These are phyloP conservation scores for Lacanobia oleracea DNA, from an alignment of 2,888 invertebrate species.

Conservation along the genomic window DNA sequence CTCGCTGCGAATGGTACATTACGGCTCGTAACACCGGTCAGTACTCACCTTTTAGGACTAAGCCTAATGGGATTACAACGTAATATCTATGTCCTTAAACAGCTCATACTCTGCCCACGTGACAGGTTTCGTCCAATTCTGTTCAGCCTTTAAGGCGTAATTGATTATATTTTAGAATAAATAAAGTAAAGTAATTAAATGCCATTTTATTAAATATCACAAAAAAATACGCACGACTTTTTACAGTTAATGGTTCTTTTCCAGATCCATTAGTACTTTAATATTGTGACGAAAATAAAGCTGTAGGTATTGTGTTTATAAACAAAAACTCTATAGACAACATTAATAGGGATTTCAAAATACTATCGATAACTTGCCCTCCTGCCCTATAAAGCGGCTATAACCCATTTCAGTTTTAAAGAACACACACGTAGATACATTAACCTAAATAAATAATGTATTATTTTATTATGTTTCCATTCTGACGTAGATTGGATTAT, in stretches of 20 bases:
- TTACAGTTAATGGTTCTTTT: neutral
- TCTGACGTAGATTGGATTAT: slow-evolving; percentile 19
- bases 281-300: neutral
- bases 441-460: slow-evolving; percentile 75
- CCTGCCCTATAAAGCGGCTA: slow-evolving; percentile 34
- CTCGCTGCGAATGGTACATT: too few relatives aligned
- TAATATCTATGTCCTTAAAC: neutral
- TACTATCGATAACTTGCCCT: slow-evolving; percentile 20
- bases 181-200: neutral
- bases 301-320: neutral
- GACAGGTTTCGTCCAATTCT: neutral
- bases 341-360: slow-evolving; percentile 21
- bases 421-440: slow-evolving; percentile 70
- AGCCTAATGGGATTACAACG: too few relatives aligned
- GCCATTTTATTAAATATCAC: neutral
- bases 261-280: neutral
- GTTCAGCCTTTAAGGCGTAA: neutral
- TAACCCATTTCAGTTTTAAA: slow-evolving; percentile 44
- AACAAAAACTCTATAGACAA: neutral
- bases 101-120: neutral
- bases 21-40: too few relatives aligned
- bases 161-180: neutral
- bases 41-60: too few relatives aligned
- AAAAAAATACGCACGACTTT: neutral
- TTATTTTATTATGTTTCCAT: slow-evolving; percentile 46